phyloP scores from a whole-genome alignment of 2,113 vertebrate species.

The Amphiprion percula region DNA sequence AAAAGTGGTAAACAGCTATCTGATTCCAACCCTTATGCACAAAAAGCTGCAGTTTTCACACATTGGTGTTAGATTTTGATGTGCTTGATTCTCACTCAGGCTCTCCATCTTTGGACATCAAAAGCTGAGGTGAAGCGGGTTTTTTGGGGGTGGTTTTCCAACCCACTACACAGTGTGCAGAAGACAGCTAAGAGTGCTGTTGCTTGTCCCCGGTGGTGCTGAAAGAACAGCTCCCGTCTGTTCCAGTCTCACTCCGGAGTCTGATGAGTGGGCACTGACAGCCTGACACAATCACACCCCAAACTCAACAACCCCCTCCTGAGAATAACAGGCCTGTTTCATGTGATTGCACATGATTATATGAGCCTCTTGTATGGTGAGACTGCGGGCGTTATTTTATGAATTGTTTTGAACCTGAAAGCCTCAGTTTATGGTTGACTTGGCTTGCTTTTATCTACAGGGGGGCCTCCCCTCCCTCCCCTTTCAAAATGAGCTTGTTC shows the following conservation, averaged over 20 bases:
- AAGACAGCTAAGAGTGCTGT: slow-evolving; percentile 71
- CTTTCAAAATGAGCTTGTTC: slow-evolving; percentile 34
- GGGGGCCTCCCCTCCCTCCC: neutral
- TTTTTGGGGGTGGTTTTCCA: slow-evolving; percentile 34
- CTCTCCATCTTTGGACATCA: slow-evolving; percentile 11
- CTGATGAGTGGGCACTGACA: slow-evolving; percentile 78
- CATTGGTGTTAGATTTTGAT: neutral
- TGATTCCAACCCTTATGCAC: neutral
- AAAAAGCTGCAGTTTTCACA: neutral
- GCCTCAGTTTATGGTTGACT: slow-evolving; percentile 29
- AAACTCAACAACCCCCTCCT: slow-evolving; percentile 68
- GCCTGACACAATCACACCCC: slow-evolving; percentile 77
- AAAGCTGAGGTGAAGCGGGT: slow-evolving; percentile 34
- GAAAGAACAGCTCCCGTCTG: slow-evolving; percentile 81
- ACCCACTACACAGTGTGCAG: slow-evolving; percentile 41
- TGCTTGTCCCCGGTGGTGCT: slow-evolving; percentile 76
- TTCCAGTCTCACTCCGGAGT: slow-evolving; percentile 64
- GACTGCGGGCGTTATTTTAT: slow-evolving; percentile 47
- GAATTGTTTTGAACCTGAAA: slow-evolving; percentile 53
- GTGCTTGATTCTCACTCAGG: neutral
- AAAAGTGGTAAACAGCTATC: slow-evolving; percentile 4
- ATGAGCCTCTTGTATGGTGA: slow-evolving; percentile 43
- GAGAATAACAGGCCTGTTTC: slow-evolving; percentile 67
- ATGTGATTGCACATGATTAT: slow-evolving; percentile 73
- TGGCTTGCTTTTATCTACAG: slow-evolving; percentile 45